phyloP scores from a whole-genome alignment of 2,113 vertebrate species.

The Marmota flaviventris region DNA sequence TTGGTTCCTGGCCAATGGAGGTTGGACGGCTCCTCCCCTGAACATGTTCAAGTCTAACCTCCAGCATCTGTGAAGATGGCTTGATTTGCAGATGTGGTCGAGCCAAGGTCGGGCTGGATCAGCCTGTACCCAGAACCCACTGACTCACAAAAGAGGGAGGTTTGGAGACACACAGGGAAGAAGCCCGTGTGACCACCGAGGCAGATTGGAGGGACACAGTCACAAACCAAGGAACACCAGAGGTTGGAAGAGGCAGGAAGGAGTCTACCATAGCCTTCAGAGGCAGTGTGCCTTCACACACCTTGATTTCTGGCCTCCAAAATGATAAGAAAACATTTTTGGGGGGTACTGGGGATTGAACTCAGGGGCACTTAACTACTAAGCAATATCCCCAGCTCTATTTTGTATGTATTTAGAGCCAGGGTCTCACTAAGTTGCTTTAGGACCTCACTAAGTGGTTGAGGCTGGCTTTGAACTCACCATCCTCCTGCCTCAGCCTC shows the following conservation, averaged over 20 bases:
- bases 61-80: not conserved
- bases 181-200: not conserved
- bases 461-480: no score
- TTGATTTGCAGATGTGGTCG: not conserved
- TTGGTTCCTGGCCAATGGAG: not conserved
- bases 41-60: not conserved
- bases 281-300: accelerated
- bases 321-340: not conserved
- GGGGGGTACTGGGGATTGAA: no score
- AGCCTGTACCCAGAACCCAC: not conserved
- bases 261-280: not conserved
- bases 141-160: not conserved
- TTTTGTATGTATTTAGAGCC: no score
- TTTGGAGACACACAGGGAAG: not conserved
- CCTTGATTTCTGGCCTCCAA: not conserved
- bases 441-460: no score
- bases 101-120: not conserved
- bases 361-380: no score
- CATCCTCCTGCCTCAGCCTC: no score
- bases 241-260: not conserved
- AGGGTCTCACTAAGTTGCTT: no score
- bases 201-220: not conserved
- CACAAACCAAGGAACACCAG: not conserved
- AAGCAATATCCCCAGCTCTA: no score
- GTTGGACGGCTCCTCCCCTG: not conserved